Evolutionary conservation across 2,113 vertebrate genomes (phyloP), one percentile per base, ranked within the genome.

Genomic region (Callorhinus ursinus): DNA sequence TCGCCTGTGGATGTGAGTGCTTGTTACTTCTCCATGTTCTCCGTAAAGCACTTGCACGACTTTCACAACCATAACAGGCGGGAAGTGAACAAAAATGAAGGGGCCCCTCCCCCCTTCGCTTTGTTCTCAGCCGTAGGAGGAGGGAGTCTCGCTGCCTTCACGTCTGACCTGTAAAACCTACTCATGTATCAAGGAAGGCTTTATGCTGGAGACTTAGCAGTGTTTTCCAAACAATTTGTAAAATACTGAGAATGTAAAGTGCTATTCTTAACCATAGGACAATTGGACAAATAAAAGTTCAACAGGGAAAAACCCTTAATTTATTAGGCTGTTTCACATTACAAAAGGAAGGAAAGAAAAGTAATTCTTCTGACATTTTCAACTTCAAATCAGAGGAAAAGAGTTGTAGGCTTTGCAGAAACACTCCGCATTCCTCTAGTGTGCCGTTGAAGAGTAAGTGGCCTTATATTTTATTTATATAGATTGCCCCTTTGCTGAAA

Each of bases 361-460:
- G 6, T 1, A 33, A 49, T 49, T 69, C 63, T 39, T 81, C 49
- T 16, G 13, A 1, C 7, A 26, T 33, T 39, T 84, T 24, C 39
- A n/a, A 6, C 59, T 67, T 63, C n/a, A 33, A 46, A 13, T 53
- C 14, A 9, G 36, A 42, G 42, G 12, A 5, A 46, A 72, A 46
- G 42, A 59, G 22, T 36, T 24, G 31, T 0, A 42, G 61, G 24
- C 49, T 93, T 88, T 65, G 53, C 31, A 24, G 26, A 7, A 61
- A 42, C 1, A 0, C 2, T 12, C 21, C 1, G 5, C 2, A 2
- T 16, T 10, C 15, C 18, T 83, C 14, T 19, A 13, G 46, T 11
- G 46, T 16, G 15, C 13, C 15, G 1, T 28, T 59, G 42, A 39
- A 63, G 0, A 19, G 4, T 28, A 69, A 72, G 21, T 1, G 39